Percentiles rank a stretch among this genome's conserved stretches.
Evolutionary conservation across 2,113 vertebrate species (phyloP).

Genomic region (Myotis brandtii): DNA sequence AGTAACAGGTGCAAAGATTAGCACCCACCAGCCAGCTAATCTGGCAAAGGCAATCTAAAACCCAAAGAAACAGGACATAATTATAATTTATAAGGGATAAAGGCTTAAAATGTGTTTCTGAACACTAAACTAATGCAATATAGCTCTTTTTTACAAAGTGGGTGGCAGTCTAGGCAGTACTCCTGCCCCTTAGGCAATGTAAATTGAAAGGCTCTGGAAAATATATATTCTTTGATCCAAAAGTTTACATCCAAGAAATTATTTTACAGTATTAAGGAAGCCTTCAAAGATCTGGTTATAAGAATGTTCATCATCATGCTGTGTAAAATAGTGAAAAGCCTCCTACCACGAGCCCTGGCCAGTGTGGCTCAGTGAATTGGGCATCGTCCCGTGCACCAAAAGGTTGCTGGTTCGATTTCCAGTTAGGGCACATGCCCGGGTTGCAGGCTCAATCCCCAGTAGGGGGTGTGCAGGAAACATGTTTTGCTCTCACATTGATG

Average conservation of each 20-base stretch:
- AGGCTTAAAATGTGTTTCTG: slow-evolving; percentile 7
- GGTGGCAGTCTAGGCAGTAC: fast-evolving
- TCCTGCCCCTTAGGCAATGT: background rate
- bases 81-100: slow-evolving; percentile 27
- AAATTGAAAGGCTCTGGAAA: background rate
- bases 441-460: too few relatives aligned
- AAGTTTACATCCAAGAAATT: background rate
- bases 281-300: background rate
- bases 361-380: too few relatives aligned
- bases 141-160: background rate
- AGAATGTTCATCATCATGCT: background rate
- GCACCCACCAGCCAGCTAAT: slow-evolving; percentile 20
- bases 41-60: slow-evolving; percentile 53
- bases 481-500: too few relatives aligned
- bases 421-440: too few relatives aligned
- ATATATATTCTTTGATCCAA: background rate
- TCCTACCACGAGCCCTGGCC: too few relatives aligned
- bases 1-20: slow-evolving; percentile 36
- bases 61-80: slow-evolving; percentile 23
- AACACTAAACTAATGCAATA: background rate
- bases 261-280: slow-evolving; percentile 9
- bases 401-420: too few relatives aligned
- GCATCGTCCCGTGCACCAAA: too few relatives aligned
- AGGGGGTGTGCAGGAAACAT: too few relatives aligned
- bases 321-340: background rate